Base-by-base conservation (phyloP, 1,140 invertebrate genomes). In the Drosophila kanapiae region DNA sequence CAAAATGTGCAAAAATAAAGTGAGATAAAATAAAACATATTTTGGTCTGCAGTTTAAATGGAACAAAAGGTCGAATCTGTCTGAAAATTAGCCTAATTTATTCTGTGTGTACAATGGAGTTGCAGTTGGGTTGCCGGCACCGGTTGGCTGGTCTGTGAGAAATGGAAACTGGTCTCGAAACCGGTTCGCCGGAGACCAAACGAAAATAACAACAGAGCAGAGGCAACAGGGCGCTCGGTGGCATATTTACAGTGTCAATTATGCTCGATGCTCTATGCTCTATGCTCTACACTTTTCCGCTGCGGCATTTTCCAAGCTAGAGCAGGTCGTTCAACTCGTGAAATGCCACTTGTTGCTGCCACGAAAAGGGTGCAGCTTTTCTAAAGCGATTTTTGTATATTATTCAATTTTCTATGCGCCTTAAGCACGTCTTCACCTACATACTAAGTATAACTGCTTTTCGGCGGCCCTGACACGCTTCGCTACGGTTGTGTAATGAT, bases 111-210 rank as follows among this genome's bases (percentile, higher is more conserved):
- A 43, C 16, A 67, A 38, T 42, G 67, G 23, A 71, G 69, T 72
- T 72, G 67, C 69, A 71, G 67, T 72, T 59, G 69, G 43, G 60
- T 29, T 10, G 74, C 63, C 61, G 70, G 70, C 54, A 72, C 80
- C 84, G 84, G 77, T 88, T 88, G 62, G 45, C 40, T 45, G 53
- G 29, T 42, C 43, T 47, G 37, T 79, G 56, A 77, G 81, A 88
- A 88, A 87, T 83, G 51, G 77, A 87, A 88, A 88, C 84, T 88
- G 80, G 83, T 87, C 67, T 49, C 37, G 60, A 49, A 88, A 88
- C 84, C 62, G 69, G 84, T 88, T 87, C 68, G 14, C 40, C 37
- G 37, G 47, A 33, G 45, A 40, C 62, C 71, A 84, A 88, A 81
- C 65, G 82, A 80, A 88, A 83, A 83, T 70, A 83, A 59, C 60